These are phyloP conservation scores for Tragelaphus eurycerus DNA, from an alignment of 2,797 vertebrate species.

Conservation along the genomic window DNA sequence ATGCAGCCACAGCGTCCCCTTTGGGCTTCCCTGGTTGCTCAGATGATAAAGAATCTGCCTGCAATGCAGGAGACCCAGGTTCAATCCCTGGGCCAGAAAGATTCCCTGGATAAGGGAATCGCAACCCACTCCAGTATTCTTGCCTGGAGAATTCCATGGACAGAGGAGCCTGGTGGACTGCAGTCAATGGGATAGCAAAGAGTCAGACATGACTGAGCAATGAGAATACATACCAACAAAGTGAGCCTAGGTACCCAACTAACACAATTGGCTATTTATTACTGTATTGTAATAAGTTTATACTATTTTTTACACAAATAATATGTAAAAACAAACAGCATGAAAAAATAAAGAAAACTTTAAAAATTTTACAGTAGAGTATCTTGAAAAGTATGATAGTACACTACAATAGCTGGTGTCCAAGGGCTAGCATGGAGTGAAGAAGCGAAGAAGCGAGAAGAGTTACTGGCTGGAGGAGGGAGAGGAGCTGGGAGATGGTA, in stretches of 20 bases:
- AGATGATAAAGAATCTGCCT: neutral
- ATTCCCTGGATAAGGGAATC: neutral
- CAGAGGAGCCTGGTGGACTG: neutral
- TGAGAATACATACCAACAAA: neutral
- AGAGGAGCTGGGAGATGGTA: neutral
- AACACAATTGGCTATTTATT: neutral
- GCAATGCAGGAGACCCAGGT: neutral
- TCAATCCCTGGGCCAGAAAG: neutral
- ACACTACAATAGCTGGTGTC: neutral
- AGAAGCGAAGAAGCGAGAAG: neutral
- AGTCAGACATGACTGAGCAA: neutral
- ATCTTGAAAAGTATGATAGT: neutral
- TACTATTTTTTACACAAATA: neutral
- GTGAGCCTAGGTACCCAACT: neutral
- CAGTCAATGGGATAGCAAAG: neutral
- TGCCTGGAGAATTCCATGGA: neutral
- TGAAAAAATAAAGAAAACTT: neutral
- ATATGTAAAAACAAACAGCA: neutral
- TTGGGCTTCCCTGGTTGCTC: neutral
- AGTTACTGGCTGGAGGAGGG: neutral
- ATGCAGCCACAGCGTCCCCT: neutral
- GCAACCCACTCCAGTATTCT: neutral
- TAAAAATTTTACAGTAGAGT: neutral
- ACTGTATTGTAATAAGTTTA: neutral
- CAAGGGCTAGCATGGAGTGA: neutral